phyloP scores from a whole-genome alignment of 2,888 invertebrate species.

The Dolichomitus sp. region DNA sequence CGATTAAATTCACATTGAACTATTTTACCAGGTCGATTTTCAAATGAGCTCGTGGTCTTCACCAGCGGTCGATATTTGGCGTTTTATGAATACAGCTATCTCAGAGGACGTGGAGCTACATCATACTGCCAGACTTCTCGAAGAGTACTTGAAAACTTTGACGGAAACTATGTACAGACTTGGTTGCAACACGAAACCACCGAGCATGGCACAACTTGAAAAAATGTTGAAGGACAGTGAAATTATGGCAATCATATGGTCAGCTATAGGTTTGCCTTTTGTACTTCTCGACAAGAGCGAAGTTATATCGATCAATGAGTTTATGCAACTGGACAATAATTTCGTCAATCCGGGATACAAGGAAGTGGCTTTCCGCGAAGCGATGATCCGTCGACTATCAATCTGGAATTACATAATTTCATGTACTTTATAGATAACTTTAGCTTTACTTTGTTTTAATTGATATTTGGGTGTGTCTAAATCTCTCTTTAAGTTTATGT shows the following conservation, averaged over 20 bases:
- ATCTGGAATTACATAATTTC: constrained; percentile 71
- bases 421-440: constrained; percentile 28
- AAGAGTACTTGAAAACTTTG: constrained; percentile 75
- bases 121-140: constrained; percentile 70
- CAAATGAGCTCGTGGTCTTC: constrained; percentile 85
- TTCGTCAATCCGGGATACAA: constrained; percentile 69
- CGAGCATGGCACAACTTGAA: constrained; percentile 72
- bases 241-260: constrained; percentile 72
- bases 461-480: neutral
- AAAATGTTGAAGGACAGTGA: constrained; percentile 68
- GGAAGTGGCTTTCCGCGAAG: constrained; percentile 66
- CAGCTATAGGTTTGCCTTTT: constrained; percentile 75
- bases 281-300: constrained; percentile 76
- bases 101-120: constrained; percentile 69
- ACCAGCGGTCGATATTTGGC: constrained; percentile 86
- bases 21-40: constrained; percentile 85
- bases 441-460: neutral
- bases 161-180: constrained; percentile 74
- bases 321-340: constrained; percentile 64
- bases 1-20: neutral
- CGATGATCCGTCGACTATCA: constrained; percentile 74
- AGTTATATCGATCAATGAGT: constrained; percentile 74
- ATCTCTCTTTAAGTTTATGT: neutral
- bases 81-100: constrained; percentile 85
- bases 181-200: constrained; percentile 76